phyloP scores from a whole-genome alignment of 2,797 vertebrate species.

The Pygocentrus nattereri region DNA sequence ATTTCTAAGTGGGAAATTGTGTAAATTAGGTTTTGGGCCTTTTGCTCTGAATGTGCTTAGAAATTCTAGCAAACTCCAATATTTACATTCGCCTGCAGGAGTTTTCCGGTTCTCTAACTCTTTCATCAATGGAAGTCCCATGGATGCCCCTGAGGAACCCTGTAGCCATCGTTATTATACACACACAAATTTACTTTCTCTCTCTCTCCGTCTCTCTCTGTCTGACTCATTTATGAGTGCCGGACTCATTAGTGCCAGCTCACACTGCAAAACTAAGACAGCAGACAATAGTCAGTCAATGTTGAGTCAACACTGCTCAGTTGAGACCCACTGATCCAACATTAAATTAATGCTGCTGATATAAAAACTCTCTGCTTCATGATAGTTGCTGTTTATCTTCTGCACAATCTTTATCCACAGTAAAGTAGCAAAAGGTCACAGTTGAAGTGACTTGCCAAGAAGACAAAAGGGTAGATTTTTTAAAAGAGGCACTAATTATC shows the following conservation, averaged over 20 bases:
- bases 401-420: not conserved
- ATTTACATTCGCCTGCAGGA: not conserved
- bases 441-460: not conserved
- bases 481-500: too few relatives aligned
- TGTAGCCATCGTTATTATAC: not conserved
- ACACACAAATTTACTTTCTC: not conserved
- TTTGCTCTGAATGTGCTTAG: not conserved
- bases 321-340: conserved; percentile 7
- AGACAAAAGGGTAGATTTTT: too few relatives aligned
- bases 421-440: not conserved
- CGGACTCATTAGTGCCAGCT: conserved; percentile 61
- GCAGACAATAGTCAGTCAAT: conserved; percentile 19
- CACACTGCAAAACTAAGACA: conserved; percentile 87
- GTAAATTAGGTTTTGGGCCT: not conserved
- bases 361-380: too few relatives aligned
- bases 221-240: conserved; percentile 74
- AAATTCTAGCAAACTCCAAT: not conserved
- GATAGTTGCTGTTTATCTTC: not conserved
- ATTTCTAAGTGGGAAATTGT: not conserved
- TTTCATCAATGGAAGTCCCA: not conserved
- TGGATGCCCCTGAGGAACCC: conserved; percentile 8
- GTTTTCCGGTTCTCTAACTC: not conserved
- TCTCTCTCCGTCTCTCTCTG: conserved; percentile 84
- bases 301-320: not conserved
- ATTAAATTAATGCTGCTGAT: not conserved